A percentile compares a stretch with the other conserved stretches of the same genome.
phyloP scores from a whole-genome alignment of 2,797 vertebrate genomes.

The Sebastes jordani region DNA sequence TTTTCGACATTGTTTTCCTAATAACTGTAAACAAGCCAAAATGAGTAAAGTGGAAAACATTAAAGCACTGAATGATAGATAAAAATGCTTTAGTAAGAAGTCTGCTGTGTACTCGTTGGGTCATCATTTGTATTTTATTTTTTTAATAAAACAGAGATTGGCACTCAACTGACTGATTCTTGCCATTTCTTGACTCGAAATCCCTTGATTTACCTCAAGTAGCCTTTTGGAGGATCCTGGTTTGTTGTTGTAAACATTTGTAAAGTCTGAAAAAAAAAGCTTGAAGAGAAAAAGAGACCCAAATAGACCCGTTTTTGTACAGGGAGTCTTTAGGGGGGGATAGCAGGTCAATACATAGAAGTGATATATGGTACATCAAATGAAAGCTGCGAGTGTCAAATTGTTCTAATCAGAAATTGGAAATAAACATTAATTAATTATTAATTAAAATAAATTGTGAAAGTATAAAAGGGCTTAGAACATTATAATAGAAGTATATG shows the following conservation, averaged over 20 bases:
- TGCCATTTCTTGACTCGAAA: background rate
- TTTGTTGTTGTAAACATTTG: background rate
- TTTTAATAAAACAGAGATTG: slow-evolving; percentile 84
- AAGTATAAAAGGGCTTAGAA: no score
- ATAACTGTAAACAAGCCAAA: slow-evolving; percentile 68
- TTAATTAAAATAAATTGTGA: no score
- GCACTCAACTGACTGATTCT: slow-evolving; percentile 29
- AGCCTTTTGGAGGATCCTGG: background rate
- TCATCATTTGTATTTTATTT: slow-evolving; percentile 88
- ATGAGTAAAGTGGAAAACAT: slow-evolving; percentile 31
- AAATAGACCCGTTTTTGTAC: no score
- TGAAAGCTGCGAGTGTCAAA: no score
- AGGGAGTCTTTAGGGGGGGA: no score
- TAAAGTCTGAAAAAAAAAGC: background rate
- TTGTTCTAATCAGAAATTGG: no score
- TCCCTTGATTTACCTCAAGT: background rate
- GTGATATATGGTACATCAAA: no score
- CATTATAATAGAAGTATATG: no score
- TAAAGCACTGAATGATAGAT: slow-evolving; percentile 63
- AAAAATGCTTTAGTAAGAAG: slow-evolving; percentile 61
- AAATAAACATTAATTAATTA: no score
- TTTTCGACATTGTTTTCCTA: slow-evolving; percentile 42
- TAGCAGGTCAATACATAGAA: no score
- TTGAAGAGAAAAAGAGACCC: background rate
- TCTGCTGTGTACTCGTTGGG: slow-evolving; percentile 80